Evolutionary conservation across 1,140 invertebrate genomes (phyloP).

Genomic region (Trypoxylus dichotomus): DNA sequence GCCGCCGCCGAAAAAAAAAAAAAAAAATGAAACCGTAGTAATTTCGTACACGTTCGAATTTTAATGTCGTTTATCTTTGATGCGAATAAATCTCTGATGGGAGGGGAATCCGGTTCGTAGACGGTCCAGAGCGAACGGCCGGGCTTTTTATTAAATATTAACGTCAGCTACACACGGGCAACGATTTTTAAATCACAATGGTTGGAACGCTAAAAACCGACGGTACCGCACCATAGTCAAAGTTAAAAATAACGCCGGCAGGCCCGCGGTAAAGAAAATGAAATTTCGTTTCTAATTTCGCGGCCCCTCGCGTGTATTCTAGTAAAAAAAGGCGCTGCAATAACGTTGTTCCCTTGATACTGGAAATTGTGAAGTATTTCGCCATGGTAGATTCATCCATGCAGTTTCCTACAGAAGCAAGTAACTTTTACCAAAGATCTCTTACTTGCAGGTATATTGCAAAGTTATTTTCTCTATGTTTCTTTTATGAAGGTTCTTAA

Average conservation of each 20-base stretch:
- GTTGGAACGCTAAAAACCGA: neutral
- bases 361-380: too few species aligned
- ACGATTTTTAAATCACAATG: neutral
- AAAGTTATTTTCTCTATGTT: too few species aligned
- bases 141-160: neutral
- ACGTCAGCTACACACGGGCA: neutral
- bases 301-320: too few species aligned
- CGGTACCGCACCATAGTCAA: neutral
- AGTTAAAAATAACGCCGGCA: neutral
- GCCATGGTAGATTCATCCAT: too few species aligned
- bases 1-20: too few species aligned
- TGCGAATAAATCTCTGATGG: neutral
- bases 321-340: too few species aligned
- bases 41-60: neutral
- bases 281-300: neutral
- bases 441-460: too few species aligned
- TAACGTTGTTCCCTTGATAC: too few species aligned
- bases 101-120: neutral
- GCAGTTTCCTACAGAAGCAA: too few species aligned
- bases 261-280: neutral
- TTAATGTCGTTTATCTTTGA: slow-evolving; percentile 4
- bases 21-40: neutral
- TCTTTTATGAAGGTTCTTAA: too few species aligned
- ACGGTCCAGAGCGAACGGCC: neutral
- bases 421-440: too few species aligned